Conservation (phyloP, 2,888 invertebrate species). For the Agonopterix heracliana region DNA sequence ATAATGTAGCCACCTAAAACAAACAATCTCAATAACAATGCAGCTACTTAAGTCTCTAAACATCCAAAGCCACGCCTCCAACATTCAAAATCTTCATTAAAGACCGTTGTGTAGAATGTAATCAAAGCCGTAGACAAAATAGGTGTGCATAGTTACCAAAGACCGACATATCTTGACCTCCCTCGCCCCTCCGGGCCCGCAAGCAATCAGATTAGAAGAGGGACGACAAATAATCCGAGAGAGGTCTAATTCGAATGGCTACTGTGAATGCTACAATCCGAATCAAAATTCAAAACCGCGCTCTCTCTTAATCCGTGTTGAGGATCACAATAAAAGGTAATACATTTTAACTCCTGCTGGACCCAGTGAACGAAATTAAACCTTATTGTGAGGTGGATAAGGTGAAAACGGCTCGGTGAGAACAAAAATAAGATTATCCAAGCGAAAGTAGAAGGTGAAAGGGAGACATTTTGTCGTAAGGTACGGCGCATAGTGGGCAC, state of each 20-base stretch:
- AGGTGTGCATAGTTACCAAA: conserved; percentile 65
- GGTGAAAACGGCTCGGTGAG: conserved; percentile 40
- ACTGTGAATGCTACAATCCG: conserved; percentile 61
- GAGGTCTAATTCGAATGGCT: conserved; percentile 61
- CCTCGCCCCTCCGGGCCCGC: conserved; percentile 22
- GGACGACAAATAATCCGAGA: conserved; percentile 44
- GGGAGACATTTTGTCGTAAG: conserved; percentile 69
- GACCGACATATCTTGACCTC: conserved; percentile 37
- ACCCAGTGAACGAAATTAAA: conserved; percentile 33
- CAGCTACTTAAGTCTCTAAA: conserved; percentile 44
- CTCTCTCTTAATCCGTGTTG: conserved; percentile 75
- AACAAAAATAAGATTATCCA: conserved; percentile 71
- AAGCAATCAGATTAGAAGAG: conserved; percentile 8
- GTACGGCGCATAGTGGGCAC: conserved; percentile 28
- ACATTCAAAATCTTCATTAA: conserved; percentile 68
- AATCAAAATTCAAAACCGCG: conserved; percentile 77
- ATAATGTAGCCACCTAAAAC: not conserved
- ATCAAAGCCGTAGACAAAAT: conserved; percentile 70
- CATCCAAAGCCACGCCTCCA: conserved; percentile 45
- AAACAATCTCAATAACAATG: conserved; percentile 14
- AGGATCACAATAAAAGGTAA: conserved; percentile 77
- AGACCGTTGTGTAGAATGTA: conserved; percentile 62
- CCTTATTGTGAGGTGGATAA: conserved; percentile 38
- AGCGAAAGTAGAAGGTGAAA: conserved; percentile 76
- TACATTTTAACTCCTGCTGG: conserved; percentile 66